Base-by-base conservation (phyloP, 2,888 invertebrate genomes). In the Lithosia quadra region DNA sequence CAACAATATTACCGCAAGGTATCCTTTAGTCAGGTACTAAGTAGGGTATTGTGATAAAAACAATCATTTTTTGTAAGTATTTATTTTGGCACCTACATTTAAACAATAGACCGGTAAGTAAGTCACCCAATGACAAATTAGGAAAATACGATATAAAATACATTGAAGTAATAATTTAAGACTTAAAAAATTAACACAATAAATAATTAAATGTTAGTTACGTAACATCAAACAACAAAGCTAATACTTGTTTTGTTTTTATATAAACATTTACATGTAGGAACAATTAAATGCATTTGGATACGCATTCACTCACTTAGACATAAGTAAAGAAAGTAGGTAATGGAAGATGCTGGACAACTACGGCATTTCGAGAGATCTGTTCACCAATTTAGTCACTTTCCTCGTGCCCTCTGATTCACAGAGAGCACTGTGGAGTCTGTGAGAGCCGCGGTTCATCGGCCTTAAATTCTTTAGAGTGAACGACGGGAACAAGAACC, bases 81-180 rank as follows among this genome's bases (percentile, higher is more conserved):
- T 80, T 79, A 69, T 79, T 84, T 87, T 82, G 80, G 80, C 80
- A 80, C 79, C 79, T 80, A 81, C 80, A 77, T 76, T 34, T 63
- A 72, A 58, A 62, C 68, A 73, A 73, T 49, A 49, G 49, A 18
- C n/a, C n/a, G n/a, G n/a, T 69, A 77, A 74, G 75, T 74, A 79
- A 75, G 67, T 63, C 59, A 76, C 75, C 73, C 77, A 80, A 72
- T 62, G 28, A 67, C 33, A 71, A 73, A 74, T 65, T 18, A 74
- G 63, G 73, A 58, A 72, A 76, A 60, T 39, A 34, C 33, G 21
- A 59, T 58, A 68, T 70, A 74, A 61, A 77, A 69, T 60, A 78
- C 71, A 71, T 21, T 28, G 68, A 72, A 57, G 58, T 34, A 78
- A 76, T 78, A 78, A 80, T 69, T 73, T 69, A 80, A 61, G 63